Conservation (phyloP, 2,797 vertebrate species). For the Oceanodroma leucorhoa region DNA sequence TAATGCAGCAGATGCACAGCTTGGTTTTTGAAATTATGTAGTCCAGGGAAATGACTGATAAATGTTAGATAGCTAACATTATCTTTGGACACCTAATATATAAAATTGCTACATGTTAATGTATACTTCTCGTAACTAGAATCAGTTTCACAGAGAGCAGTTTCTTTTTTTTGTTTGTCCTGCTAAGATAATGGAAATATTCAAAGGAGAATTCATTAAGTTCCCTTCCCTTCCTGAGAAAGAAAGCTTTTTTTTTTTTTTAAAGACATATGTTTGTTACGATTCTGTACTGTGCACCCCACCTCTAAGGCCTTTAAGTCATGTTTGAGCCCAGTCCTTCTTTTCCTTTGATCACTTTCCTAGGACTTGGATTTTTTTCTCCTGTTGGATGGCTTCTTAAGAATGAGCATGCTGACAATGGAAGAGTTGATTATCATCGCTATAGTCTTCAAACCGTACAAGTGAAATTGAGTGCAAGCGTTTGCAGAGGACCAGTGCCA, state of each 20-base stretch:
- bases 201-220: neutral
- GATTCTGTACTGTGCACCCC: neutral
- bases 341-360: neutral
- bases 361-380: neutral
- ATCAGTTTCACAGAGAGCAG: neutral
- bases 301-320: neutral
- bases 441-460: neutral
- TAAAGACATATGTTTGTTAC: neutral
- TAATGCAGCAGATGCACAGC: neutral
- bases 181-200: neutral
- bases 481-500: neutral
- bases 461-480: neutral
- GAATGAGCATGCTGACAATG: neutral
- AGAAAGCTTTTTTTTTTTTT: neutral
- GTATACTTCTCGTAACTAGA: neutral
- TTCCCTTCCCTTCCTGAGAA: neutral
- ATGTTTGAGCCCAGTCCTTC: neutral
- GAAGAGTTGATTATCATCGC: neutral
- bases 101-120: neutral
- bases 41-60: neutral
- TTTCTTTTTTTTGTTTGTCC: neutral
- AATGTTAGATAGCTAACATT: neutral
- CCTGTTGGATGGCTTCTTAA: neutral
- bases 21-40: neutral
- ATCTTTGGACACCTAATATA: neutral